Percentiles rank a stretch among this genome's conserved stretches.
These are phyloP conservation scores for Rhyacophila brunnea DNA, from an alignment of 1,140 invertebrate genomes.

Conservation along the genomic window DNA sequence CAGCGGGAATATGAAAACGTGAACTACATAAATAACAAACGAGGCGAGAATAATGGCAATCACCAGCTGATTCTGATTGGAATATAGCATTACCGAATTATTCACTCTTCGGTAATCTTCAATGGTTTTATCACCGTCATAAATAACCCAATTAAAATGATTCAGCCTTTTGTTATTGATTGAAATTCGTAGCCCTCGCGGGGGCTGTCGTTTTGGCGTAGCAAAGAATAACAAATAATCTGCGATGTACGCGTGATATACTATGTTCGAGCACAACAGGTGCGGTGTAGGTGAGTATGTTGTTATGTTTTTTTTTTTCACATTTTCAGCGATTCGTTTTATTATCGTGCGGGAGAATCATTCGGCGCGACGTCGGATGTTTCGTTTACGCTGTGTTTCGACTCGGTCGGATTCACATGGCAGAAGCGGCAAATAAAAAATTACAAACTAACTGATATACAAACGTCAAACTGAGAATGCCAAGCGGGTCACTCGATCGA, in stretches of 20 bases:
- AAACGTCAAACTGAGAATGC: slow-evolving; percentile 25
- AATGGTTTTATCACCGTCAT: no score
- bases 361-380: background rate
- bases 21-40: slow-evolving; percentile 59
- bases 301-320: background rate
- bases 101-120: background rate
- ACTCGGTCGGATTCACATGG: background rate
- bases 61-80: slow-evolving; percentile 59
- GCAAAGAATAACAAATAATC: no score
- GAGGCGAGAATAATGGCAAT: slow-evolving; percentile 59
- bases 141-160: no score
- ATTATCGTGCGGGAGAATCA: no score
- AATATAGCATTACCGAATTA: slow-evolving; percentile 43
- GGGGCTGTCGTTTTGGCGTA: no score
- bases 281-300: background rate
- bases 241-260: no score
- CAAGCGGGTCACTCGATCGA: slow-evolving; percentile 11
- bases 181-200: no score
- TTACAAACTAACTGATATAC: slow-evolving; percentile 25
- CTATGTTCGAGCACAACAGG: background rate
- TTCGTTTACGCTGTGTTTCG: background rate
- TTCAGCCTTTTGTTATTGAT: no score
- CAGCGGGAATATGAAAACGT: slow-evolving; percentile 62
- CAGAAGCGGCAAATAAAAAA: slow-evolving; percentile 28
- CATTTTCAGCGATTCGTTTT: slow-evolving; percentile 1